Base-by-base conservation (phyloP, 2,113 vertebrate genomes). In the Ondatra zibethicus region DNA sequence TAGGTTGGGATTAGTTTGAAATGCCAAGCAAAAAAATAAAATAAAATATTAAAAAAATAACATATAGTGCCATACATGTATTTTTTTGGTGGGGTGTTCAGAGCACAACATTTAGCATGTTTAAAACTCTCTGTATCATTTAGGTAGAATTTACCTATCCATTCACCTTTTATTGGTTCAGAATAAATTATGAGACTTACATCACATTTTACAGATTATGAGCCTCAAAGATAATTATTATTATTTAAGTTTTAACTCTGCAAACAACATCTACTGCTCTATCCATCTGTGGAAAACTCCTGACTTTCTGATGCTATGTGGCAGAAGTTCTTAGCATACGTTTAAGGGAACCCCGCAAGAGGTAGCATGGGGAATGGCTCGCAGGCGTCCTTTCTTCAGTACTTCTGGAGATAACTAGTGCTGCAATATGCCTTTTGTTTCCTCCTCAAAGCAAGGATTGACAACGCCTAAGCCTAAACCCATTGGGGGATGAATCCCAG, bases 391-490 rank as follows among this genome's bases (percentile, higher is more conserved):
- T 27, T 85, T 70, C 31, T 17, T 7, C 21, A 86, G 77, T n/a
- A 86, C 42, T 68, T 82, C 31, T 52, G 42, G 25, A 72, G 76
- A 21, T 50, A 42, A 77, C 45, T 11, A 33, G 23, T 91, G 65
- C 68, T 6, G 2, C 27, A 6, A 0, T 33, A 21, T 39, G 52
- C 7, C 0, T n/a, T 25, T 0, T 27, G 4, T 25, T 25, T 17
- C 80, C 50, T 47, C 33, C 36, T 45, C 47, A 77, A 82, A 76
- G 58, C 13, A 81, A 33, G 68, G 19, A 29, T 7, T 39, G 27
- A n/a, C 50, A 75, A 25, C 8, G 19, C 72, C 58, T 39, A 75
- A 16, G 13, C 39, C 42, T 31, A 12, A 14, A 77, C 4, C 50
- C 66, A 50, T 23, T n/a, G 39, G 14, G 25, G 55, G 29, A 89